A percentile compares a stretch with the other conserved stretches of the same genome.
Evolutionary conservation across 2,888 invertebrate species (phyloP).

Genomic region (Pheosia tremula): DNA sequence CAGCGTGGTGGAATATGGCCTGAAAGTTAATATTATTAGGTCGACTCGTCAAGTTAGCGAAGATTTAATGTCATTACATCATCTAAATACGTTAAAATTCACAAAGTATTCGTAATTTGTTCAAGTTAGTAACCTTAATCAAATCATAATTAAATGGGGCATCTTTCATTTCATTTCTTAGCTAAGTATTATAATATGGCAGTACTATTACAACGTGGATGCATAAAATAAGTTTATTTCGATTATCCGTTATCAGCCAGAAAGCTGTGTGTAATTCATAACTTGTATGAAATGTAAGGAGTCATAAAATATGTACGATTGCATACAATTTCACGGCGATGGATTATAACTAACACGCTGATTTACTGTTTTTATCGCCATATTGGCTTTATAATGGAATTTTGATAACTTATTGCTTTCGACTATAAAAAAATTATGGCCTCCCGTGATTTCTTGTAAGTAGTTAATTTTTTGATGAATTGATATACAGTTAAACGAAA

Average conservation of each 20-base stretch:
- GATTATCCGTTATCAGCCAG: conserved; percentile 39
- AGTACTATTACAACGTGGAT: background rate
- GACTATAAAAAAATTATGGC: conserved; percentile 32
- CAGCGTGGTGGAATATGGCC: no score
- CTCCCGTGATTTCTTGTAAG: background rate
- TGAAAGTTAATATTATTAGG: no score
- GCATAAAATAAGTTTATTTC: conserved; percentile 23
- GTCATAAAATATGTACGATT: conserved; percentile 41
- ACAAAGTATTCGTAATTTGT: no score
- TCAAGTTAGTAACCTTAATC: no score
- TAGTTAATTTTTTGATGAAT: conserved; percentile 10
- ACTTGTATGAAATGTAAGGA: conserved; percentile 43
- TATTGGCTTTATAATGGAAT: conserved; percentile 54
- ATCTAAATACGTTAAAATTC: no score
- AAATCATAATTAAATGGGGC: background rate
- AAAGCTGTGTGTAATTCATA: conserved; percentile 41
- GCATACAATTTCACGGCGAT: conserved; percentile 53
- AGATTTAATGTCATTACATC: no score
- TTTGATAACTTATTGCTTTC: conserved; percentile 43
- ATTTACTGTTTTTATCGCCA: conserved; percentile 48
- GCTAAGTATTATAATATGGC: background rate
- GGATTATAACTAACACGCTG: conserved; percentile 42
- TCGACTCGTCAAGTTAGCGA: no score
- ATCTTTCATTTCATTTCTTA: background rate
- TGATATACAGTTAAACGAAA: conserved; percentile 9